These are phyloP conservation scores for Catalaphyllia jardinei DNA, from an alignment of 64 coral and sea anemone species.

Conservation along the genomic window DNA sequence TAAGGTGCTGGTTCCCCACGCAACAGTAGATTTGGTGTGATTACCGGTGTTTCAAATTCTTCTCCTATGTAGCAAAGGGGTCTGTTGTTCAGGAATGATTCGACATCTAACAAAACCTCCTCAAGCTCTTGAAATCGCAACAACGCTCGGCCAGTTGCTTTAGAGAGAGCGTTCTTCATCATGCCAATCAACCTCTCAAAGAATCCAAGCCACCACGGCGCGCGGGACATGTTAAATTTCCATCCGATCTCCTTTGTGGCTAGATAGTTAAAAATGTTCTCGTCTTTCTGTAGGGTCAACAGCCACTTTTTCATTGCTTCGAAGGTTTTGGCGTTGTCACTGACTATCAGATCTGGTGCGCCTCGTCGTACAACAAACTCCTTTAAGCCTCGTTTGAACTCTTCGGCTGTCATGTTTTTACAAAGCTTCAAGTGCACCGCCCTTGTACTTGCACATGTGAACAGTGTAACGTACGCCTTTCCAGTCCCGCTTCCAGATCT, in stretches of 20 bases:
- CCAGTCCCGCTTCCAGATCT: not conserved
- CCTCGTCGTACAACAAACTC: too few species aligned
- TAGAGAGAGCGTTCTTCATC: conserved; percentile 29
- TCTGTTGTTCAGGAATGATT: conserved; percentile 36
- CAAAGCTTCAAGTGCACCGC: conserved; percentile 50
- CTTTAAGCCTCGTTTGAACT: too few species aligned
- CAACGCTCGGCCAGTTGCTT: not conserved
- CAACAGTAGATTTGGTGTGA: too few species aligned
- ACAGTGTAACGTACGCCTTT: conserved; percentile 46
- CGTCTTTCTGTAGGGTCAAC: not conserved
- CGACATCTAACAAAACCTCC: conserved; percentile 12
- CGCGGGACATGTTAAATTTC: conserved; percentile 32
- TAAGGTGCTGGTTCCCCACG: too few species aligned
- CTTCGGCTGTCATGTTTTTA: not conserved
- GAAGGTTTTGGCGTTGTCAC: conserved; percentile 28
- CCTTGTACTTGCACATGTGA: conserved; percentile 25
- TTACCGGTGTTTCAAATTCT: not conserved
- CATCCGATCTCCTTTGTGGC: not conserved
- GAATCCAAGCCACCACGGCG: conserved; percentile 35
- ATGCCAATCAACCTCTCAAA: conserved; percentile 44
- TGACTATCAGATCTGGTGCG: not conserved
- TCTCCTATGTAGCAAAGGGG: conserved; percentile 28
- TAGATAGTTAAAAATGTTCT: conserved; percentile 22
- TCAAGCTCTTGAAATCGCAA: conserved; percentile 17
- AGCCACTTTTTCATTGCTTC: not conserved